Evolutionary conservation across 2,797 vertebrate species (phyloP).

Genomic region (Lycodopsis pacificus): DNA sequence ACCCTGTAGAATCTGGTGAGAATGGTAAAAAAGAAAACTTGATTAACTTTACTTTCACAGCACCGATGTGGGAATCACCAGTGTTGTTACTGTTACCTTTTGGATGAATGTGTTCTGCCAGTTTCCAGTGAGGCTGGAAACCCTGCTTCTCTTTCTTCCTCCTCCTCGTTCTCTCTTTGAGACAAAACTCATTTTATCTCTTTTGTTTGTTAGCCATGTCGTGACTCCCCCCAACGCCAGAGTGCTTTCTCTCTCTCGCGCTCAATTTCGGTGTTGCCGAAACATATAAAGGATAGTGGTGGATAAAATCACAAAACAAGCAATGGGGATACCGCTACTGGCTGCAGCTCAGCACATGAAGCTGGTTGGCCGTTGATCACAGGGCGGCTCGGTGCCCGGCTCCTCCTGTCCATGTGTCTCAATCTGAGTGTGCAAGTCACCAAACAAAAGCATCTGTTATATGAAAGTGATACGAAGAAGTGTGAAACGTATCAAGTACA

Average conservation of each 20-base stretch:
- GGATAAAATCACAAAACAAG: conserved; percentile 24
- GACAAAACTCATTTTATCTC: conserved; percentile 34
- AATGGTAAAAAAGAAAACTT: too few relatives aligned
- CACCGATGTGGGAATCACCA: not conserved
- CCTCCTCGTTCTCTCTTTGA: conserved; percentile 17
- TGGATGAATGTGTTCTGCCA: not conserved
- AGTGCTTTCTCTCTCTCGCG: conserved; percentile 7
- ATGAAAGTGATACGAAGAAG: not conserved
- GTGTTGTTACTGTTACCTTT: not conserved
- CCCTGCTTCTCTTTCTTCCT: conserved; percentile 32
- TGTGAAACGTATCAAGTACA: not conserved
- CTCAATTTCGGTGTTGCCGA: conserved; percentile 17
- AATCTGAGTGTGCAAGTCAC: not conserved
- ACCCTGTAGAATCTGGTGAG: too few relatives aligned
- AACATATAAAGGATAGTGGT: not conserved
- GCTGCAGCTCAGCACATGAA: conserved; percentile 4
- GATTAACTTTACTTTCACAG: too few relatives aligned
- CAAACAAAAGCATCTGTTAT: not conserved
- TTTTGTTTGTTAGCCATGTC: conserved; percentile 48
- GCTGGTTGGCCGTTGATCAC: conserved; percentile 17
- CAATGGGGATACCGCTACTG: conserved; percentile 37
- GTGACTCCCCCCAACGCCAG: conserved; percentile 47
- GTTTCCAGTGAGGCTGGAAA: conserved; percentile 7
- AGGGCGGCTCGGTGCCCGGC: not conserved
- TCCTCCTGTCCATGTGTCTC: conserved; percentile 8